These are phyloP conservation scores for Styela clava DNA, from an alignment of 23 tunicate genomes.

Conservation along the genomic window DNA sequence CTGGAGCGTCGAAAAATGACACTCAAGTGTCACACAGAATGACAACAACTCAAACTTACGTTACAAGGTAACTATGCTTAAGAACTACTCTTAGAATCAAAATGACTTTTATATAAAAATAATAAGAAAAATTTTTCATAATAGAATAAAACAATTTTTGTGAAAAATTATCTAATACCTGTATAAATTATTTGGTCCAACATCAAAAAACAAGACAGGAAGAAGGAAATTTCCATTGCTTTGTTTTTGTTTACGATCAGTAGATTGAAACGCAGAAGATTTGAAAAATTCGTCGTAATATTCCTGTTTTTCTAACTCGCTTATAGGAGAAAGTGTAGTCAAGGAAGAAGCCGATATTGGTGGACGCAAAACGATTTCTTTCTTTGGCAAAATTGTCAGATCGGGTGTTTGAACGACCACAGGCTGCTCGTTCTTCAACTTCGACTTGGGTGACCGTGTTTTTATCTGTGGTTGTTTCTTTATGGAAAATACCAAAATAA, in stretches of 20 bases:
- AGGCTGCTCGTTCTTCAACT: neutral
- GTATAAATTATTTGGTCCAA: conserved; percentile 96
- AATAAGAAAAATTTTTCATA: too few relatives aligned
- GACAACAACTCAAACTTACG: too few relatives aligned
- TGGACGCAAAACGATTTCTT: neutral
- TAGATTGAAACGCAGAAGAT: conserved; percentile 23
- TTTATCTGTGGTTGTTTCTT: neutral
- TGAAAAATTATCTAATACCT: too few relatives aligned
- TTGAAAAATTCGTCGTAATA: conserved; percentile 41
- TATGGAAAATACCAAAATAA: too few relatives aligned
- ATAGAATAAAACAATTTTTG: too few relatives aligned
- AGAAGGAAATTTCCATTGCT: conserved; percentile 38
- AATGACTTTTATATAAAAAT: too few relatives aligned
- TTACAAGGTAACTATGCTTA: too few relatives aligned
- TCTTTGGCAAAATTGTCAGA: neutral
- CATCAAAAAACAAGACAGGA: conserved; percentile 89
- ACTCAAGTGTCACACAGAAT: too few relatives aligned
- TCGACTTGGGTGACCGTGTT: neutral
- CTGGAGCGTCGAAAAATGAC: too few relatives aligned
- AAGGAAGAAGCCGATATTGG: neutral
- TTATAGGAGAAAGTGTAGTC: conserved; percentile 35
- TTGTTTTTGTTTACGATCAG: neutral
- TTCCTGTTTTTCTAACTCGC: conserved; percentile 34
- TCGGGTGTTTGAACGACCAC: neutral
- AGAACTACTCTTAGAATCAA: too few relatives aligned